Percentiles rank a stretch among this genome's conserved stretches.
phyloP scores from a whole-genome alignment of 2,888 invertebrate genomes.

The Apocheima hispidaria region DNA sequence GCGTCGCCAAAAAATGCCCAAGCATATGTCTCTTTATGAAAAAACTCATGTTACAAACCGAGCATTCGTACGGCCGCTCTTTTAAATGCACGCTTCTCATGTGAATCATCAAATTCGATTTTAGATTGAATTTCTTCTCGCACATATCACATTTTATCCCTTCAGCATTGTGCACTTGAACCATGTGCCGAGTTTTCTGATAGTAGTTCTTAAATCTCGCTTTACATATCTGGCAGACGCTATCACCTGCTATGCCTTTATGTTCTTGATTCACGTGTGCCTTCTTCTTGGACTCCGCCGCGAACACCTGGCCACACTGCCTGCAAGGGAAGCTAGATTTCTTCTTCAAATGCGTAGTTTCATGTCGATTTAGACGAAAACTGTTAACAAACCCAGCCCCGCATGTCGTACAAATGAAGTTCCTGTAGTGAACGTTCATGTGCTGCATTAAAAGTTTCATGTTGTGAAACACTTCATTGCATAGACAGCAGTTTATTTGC shows the following conservation, averaged over 20 bases:
- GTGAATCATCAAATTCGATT: slow-evolving; percentile 73
- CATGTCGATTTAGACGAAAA: slow-evolving; percentile 73
- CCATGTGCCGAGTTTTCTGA: slow-evolving; percentile 79
- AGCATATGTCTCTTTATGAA: slow-evolving; percentile 67
- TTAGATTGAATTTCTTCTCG: slow-evolving; percentile 77
- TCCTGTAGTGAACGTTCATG: slow-evolving; percentile 78
- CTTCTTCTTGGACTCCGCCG: slow-evolving; percentile 75
- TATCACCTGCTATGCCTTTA: slow-evolving; percentile 77
- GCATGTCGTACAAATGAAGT: slow-evolving; percentile 78
- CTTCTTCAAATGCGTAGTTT: slow-evolving; percentile 74
- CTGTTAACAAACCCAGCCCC: slow-evolving; percentile 78
- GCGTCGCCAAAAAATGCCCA: slow-evolving; percentile 71
- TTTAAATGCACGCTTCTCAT: slow-evolving; percentile 77
- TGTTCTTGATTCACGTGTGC: slow-evolving; percentile 77
- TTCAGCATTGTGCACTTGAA: slow-evolving; percentile 75
- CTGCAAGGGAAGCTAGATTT: slow-evolving; percentile 73
- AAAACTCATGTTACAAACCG: slow-evolving; percentile 79
- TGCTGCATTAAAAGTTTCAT: slow-evolving; percentile 80
- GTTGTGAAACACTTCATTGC: slow-evolving; percentile 72
- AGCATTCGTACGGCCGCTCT: slow-evolving; percentile 76
- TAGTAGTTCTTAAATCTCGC: slow-evolving; percentile 80
- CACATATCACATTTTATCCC: slow-evolving; percentile 78
- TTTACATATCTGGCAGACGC: slow-evolving; percentile 79
- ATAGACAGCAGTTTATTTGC: slow-evolving; percentile 74
- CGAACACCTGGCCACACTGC: slow-evolving; percentile 72